These are phyloP conservation scores for Calycopis cecrops DNA, from an alignment of 1,140 invertebrate species.

Conservation along the genomic window DNA sequence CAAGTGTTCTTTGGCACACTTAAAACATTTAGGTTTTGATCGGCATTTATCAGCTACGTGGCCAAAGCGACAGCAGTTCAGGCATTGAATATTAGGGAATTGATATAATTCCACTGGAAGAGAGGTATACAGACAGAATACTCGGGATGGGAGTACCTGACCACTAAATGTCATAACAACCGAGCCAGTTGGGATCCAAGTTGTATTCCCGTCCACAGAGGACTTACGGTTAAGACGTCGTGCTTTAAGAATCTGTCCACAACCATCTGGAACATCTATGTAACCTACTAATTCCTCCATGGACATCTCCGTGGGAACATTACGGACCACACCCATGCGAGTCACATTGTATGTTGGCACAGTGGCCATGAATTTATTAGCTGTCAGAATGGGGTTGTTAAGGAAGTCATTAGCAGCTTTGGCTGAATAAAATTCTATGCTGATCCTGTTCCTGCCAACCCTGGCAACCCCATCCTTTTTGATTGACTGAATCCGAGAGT, in stretches of 20 bases:
- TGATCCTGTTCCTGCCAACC: no score
- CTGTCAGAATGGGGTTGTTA: neutral
- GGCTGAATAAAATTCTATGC: no score
- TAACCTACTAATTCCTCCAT: constrained; percentile 16
- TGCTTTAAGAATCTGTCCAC: constrained; percentile 18
- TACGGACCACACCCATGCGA: constrained; percentile 20
- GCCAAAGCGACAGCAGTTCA: constrained; percentile 25
- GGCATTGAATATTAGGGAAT: constrained; percentile 25
- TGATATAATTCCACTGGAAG: constrained; percentile 21
- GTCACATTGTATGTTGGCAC: constrained; percentile 22
- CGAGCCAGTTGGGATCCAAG: constrained; percentile 14
- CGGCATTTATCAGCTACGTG: constrained; percentile 20
- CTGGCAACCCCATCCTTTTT: no score
- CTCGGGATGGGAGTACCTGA: constrained; percentile 6
- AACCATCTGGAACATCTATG: constrained; percentile 16
- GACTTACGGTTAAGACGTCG: constrained; percentile 19
- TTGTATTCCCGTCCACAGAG: neutral
- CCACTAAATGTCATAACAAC: constrained; percentile 22
- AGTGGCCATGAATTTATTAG: constrained; percentile 7
- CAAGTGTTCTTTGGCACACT: constrained; percentile 14
- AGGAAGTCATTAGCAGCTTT: no score
- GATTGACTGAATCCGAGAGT: no score
- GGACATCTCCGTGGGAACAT: constrained; percentile 17
- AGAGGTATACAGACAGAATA: no score
- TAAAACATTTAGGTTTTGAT: neutral